Evolutionary conservation across 2,888 invertebrate genomes (phyloP), one percentile per base, ranked within the genome.

Genomic region (Drosophila differens): DNA sequence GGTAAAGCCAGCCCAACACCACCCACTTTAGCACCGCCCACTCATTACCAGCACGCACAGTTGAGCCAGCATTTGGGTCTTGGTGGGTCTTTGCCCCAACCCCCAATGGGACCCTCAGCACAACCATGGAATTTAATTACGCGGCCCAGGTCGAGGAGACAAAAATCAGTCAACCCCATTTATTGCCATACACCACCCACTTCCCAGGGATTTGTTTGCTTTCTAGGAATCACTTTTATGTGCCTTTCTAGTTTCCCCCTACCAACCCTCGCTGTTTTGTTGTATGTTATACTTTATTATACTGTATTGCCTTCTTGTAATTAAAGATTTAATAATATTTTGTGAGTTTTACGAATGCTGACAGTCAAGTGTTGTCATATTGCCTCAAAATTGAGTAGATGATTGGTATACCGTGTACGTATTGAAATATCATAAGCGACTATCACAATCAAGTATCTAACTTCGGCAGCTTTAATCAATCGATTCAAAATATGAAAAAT

Each of bases 31-130:
- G 12, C 63, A 37, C 53, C 72, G 65, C 80, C 76, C 72, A 61
- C 74, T 81, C 77, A 80, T 81, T 80, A 81, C 74, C 69, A 69
- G 71, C 80, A 81, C 80, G 80, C 81, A 77, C 81, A 63, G 41
- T 76, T 55, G 22, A 47, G 62, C 58, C 62, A 60, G 30, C 64
- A 32, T 41, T 66, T 33, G 19, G 37, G 12, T 30, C 10, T 39
- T 55, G 55, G 14, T 16, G 47, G 16, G 47, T 44, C 2, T 22
- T 22, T 44, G 44, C 44, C 44, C 30, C 14, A 30, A 16, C n/a
- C 5, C 52, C 58, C 54, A 28, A 6, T 19, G 6, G 19, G 16
- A 35, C 9, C 41, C 41, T 37, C 22, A 4, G 54, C 58, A n/a
- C 52, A 30, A n/a, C 30, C 47, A 44, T 57, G 74, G 74, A 81